Conservation (phyloP, 2,797 vertebrate genomes). For the Pipistrellus kuhlii region DNA sequence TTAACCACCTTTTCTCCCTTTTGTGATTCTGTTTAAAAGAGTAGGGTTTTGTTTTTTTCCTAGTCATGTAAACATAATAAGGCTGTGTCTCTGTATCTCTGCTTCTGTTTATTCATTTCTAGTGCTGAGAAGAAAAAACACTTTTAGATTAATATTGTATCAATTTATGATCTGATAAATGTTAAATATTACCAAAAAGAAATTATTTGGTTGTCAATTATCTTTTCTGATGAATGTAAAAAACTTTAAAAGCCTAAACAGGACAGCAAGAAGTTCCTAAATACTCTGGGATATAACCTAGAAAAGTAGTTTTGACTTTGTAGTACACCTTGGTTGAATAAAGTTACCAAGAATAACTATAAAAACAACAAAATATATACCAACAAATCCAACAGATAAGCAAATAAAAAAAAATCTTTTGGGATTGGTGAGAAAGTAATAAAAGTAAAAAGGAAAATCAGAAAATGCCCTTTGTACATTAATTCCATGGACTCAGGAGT, state of each 20-base stretch:
- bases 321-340: not conserved
- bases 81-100: not conserved
- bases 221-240: not conserved
- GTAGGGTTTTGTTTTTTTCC: not conserved
- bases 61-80: not conserved
- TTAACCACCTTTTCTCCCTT: not conserved
- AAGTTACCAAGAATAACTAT: not conserved
- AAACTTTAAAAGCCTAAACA: not conserved
- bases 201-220: not conserved
- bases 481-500: not conserved
- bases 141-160: not conserved
- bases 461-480: not conserved
- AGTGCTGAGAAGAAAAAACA: not conserved
- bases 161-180: not conserved
- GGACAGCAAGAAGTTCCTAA: not conserved
- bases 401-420: not conserved
- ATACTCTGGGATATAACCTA: not conserved
- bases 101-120: not conserved
- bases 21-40: conserved; percentile 17
- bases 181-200: not conserved
- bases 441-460: conserved; percentile 2
- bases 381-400: not conserved
- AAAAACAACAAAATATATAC: not conserved
- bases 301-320: not conserved
- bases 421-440: not conserved